Evolutionary conservation across 2,113 vertebrate species (phyloP).

Genomic region (Jaculus jaculus): DNA sequence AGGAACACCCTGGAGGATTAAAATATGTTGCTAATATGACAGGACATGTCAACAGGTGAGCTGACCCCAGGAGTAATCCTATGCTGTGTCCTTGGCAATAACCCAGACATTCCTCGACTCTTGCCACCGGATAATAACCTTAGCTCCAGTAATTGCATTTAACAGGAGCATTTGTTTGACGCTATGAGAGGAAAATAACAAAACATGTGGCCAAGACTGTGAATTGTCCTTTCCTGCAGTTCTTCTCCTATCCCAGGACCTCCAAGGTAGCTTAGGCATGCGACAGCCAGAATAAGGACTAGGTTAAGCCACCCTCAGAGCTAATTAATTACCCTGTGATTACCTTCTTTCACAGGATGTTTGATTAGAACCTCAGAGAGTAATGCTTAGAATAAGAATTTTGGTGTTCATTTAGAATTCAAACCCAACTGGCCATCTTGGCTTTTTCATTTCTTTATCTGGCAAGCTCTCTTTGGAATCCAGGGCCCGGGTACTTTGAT

Average conservation of each 20-base stretch:
- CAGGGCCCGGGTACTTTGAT: background rate
- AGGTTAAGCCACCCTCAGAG: background rate
- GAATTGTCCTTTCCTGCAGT: background rate
- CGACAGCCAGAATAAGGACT: background rate
- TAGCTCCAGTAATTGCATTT: background rate
- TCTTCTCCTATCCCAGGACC: background rate
- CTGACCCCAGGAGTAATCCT: background rate
- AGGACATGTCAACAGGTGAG: conserved; percentile 17
- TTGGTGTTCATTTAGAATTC: background rate
- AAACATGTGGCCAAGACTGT: background rate
- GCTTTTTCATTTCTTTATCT: conserved; percentile 28
- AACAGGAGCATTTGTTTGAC: conserved; percentile 39
- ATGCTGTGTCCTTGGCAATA: background rate
- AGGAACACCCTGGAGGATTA: conserved; percentile 1
- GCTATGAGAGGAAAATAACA: background rate
- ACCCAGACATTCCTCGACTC: conserved; percentile 20
- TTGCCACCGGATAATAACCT: background rate
- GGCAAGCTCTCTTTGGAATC: background rate
- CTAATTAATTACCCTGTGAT: background rate
- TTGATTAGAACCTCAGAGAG: conserved; percentile 9
- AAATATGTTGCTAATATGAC: conserved; percentile 14
- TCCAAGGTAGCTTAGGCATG: background rate
- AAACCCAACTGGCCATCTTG: background rate
- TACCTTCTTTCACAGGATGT: background rate
- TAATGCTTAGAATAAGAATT: background rate